Conservation (phyloP, 2,888 invertebrate species). For the Epirrhoe tristata region DNA sequence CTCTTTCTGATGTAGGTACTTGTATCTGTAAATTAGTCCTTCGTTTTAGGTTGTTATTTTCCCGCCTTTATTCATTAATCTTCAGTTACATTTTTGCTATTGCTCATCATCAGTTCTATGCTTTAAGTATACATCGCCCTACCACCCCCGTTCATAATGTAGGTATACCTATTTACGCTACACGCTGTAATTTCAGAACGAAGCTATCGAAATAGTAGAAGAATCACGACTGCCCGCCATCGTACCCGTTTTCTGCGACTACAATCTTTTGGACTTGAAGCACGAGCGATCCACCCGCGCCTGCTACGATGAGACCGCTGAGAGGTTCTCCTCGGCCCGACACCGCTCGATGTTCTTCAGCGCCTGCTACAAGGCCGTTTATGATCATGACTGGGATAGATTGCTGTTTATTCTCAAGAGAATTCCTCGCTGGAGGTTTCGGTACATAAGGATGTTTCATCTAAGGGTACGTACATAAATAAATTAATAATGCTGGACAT, state of each 20-base stretch:
- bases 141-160: too few relatives aligned
- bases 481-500: too few relatives aligned
- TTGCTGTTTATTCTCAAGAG: constrained; percentile 67
- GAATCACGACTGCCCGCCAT: constrained; percentile 6
- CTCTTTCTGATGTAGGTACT: too few relatives aligned
- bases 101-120: too few relatives aligned
- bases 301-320: constrained; percentile 6
- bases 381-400: constrained; percentile 74
- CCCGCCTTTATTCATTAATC: background rate
- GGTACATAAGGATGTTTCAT: constrained; percentile 51
- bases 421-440: constrained; percentile 65
- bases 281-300: constrained; percentile 28
- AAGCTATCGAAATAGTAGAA: constrained; percentile 55
- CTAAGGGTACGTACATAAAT: constrained; percentile 59
- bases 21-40: background rate
- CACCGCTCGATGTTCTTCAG: constrained; percentile 21
- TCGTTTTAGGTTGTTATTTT: background rate
- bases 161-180: background rate
- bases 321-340: constrained; percentile 11
- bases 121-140: too few relatives aligned
- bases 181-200: constrained; percentile 53
- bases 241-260: constrained; percentile 4
- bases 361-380: constrained; percentile 59
- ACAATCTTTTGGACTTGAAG: constrained; percentile 22
- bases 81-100: too few relatives aligned